These are phyloP conservation scores for Laticauda colubrina DNA, from an alignment of 2,113 vertebrate genomes.

Conservation along the genomic window DNA sequence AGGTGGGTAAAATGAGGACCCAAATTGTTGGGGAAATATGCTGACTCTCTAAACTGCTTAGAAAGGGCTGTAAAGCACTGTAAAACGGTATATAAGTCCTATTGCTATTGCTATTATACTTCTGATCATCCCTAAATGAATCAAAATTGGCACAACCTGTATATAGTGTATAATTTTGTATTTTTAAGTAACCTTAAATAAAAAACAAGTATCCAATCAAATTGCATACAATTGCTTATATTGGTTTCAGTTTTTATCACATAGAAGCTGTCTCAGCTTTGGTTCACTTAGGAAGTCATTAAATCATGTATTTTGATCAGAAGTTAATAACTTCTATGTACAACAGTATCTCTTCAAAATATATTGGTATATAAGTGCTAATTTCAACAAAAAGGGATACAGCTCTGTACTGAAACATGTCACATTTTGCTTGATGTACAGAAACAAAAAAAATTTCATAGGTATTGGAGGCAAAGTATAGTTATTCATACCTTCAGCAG, in stretches of 20 bases:
- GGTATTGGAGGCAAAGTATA: background rate
- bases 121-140: background rate
- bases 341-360: background rate
- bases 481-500: constrained; percentile 86
- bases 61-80: too few species aligned
- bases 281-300: background rate
- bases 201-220: background rate
- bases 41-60: too few species aligned
- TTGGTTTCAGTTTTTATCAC: background rate
- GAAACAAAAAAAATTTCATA: background rate
- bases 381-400: background rate
- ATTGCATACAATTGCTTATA: background rate
- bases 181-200: background rate
- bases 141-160: background rate
- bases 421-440: background rate
- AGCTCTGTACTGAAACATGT: background rate
- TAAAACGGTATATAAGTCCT: too few species aligned
- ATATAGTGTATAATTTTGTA: background rate
- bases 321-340: background rate
- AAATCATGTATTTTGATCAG: background rate
- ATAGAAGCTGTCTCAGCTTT: background rate
- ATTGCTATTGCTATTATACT: background rate
- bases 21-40: too few species aligned
- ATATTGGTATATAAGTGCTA: too few species aligned
- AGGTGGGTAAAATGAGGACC: too few species aligned